These are phyloP conservation scores for Limenitis camilla DNA, from an alignment of 2,888 invertebrate genomes.

Conservation along the genomic window DNA sequence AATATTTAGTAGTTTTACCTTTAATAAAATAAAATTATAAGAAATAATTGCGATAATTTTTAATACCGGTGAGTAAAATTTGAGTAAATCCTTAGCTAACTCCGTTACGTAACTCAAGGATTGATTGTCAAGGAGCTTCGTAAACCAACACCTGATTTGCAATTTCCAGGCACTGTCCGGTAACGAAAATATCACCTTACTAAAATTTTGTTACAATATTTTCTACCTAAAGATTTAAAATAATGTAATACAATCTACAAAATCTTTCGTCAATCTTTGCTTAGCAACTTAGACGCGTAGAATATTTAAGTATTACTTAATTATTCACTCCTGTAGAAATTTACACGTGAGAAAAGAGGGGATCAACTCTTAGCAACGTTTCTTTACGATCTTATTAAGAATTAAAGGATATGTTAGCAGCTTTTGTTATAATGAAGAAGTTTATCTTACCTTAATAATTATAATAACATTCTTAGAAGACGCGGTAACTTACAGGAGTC, in stretches of 20 bases:
- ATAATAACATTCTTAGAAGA: too few species aligned
- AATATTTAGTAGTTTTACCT: too few species aligned
- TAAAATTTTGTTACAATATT: neutral
- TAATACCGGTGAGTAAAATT: too few species aligned
- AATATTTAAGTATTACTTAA: conserved; percentile 27
- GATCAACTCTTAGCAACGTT: conserved; percentile 25
- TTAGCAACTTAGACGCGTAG: conserved; percentile 19
- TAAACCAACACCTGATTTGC: too few species aligned
- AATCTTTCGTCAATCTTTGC: conserved; percentile 16
- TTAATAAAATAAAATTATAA: too few species aligned
- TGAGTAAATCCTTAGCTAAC: too few species aligned
- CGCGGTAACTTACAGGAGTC: too few species aligned
- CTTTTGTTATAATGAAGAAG: neutral
- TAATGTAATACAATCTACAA: neutral
- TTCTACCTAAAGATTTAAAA: neutral
- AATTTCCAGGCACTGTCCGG: too few species aligned
- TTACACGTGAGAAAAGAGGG: conserved; percentile 28
- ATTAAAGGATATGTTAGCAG: conserved; percentile 14
- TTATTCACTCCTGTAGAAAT: conserved; percentile 25
- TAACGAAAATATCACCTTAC: too few species aligned
- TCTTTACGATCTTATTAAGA: conserved; percentile 24
- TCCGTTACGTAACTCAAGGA: too few species aligned
- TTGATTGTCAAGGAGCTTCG: too few species aligned
- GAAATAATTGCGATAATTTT: too few species aligned
- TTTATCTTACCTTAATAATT: neutral